Evolutionary conservation across 2,113 vertebrate genomes (phyloP), one percentile per base, ranked within the genome.

Genomic region (Atherinomorus stipes): DNA sequence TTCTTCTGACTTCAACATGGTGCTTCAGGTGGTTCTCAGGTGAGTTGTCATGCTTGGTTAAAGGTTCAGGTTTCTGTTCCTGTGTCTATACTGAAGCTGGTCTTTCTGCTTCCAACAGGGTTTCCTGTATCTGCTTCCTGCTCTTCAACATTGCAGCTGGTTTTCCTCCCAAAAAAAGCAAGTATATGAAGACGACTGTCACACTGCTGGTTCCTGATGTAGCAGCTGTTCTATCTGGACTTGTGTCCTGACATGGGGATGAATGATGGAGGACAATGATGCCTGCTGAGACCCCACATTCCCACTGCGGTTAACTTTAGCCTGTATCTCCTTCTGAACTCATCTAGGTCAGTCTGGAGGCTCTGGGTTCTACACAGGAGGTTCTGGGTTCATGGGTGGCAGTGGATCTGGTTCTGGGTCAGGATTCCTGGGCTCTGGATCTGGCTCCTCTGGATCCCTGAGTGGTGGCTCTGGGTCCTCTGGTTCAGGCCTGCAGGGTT

Each of bases 111-210:
- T 7, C 28, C 7, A 25, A 23, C 44, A 60, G 67, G 18, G 9
- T 23, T 59, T 60, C 34, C 31, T 60, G 67, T 44, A 21, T 60
- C 40, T 51, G 22, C 12, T 26, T 71, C 1, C 31, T 60, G 21
- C 45, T 70, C 1, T 70, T 70, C 11, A 7, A 7, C 28, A 9
- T 8, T 38, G 56, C 42, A 25, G 15, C 42, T 58, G 47, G 40
- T 57, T 1, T 23, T 2, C 21, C 65, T 19, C 0, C 11, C 16
- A 31, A 3, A 1, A 57, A 37, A 58, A 13, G 53, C 0, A 0
- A 69, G 53, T n/a, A n/a, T n/a, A n/a, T 19, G 3, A 31, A 31
- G 3, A 31, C 7, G 3, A 7, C 3, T 31, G 28, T 31, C 28
- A 3, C 28, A 31, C 3, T 31, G 28, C 3, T 31, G 28, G 3